These are phyloP conservation scores for Pristis pectinata DNA, from an alignment of 2,797 vertebrate genomes.

Conservation along the genomic window DNA sequence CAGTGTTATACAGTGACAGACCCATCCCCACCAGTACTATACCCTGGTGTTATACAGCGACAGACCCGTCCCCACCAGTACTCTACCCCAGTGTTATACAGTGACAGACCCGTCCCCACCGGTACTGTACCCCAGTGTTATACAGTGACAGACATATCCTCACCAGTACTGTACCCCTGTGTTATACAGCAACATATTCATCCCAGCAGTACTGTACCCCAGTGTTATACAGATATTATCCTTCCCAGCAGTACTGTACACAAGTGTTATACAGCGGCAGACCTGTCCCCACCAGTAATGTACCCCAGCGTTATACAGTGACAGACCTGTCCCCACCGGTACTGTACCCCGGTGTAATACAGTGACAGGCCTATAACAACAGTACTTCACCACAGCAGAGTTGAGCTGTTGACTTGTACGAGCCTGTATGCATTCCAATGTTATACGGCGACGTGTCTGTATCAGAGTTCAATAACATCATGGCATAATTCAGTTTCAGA, in stretches of 20 bases:
- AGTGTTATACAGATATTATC: background rate
- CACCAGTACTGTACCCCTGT: background rate
- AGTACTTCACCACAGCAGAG: too few relatives aligned
- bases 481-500: too few relatives aligned
- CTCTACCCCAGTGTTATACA: too few relatives aligned
- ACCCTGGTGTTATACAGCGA: too few relatives aligned
- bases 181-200: background rate
- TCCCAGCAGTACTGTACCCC: background rate
- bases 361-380: background rate
- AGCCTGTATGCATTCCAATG: too few relatives aligned
- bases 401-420: too few relatives aligned
- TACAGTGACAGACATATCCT: background rate
- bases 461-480: too few relatives aligned
- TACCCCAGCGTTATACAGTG: slow-evolving; percentile 6
- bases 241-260: background rate
- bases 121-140: background rate
- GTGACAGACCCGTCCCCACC: too few relatives aligned
- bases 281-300: background rate
- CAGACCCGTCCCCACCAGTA: too few relatives aligned
- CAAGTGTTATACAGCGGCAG: background rate
- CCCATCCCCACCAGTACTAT: too few relatives aligned
- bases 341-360: background rate
- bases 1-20: background rate
- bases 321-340: background rate
- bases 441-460: too few relatives aligned